Base-by-base conservation (phyloP, 1,140 invertebrate species). In the Oreohelix idahoensis region DNA sequence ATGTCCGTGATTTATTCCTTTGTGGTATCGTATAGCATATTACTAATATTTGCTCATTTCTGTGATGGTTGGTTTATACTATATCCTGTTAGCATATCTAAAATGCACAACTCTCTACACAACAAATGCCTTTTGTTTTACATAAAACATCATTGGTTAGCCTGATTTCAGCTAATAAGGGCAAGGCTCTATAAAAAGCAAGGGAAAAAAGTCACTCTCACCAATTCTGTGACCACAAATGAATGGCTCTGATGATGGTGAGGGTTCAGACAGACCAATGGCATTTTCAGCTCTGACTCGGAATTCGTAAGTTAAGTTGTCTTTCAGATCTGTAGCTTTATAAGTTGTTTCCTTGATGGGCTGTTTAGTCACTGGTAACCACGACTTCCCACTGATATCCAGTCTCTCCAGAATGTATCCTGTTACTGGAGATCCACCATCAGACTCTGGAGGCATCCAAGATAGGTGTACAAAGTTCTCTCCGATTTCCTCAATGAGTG, bases 371-470 rank as follows among this genome's bases (percentile, higher is more conserved):
- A 98, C 97, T 74, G 97, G 95, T 90, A 98, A 96, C 98, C 98
- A 99, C 39, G 96, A 95, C 35, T 84, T 82, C 15, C 89, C 88
- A 53, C 85, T 85, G 0, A 88, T 83, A 58, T 91, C 90, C 1
- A 73, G 63, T n/a, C 88, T 87, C 79, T 93, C 98, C 96, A 92
- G 96, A 89, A 97, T 98, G 83, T 97, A 97, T 17, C 90, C 89
- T 58, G 86, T 90, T 35, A 99, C 95, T 13, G 98, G 97, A 91
- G 97, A 96, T 49, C 98, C 98, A 89, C 98, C 98, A 93, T 99
- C 98, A 91, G 99, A 97, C 90, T 98, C 97, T 69, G 98, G 98
- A 91, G 98, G 98, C 85, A 97, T 95, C 98, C 98, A 99, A 89
- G 96, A 95, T 15, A 99, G 93, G 90, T 98, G 98, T 89, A 96